A percentile compares a stretch with the other conserved stretches of the same genome.
Conservation (phyloP, 2,888 invertebrate species). For the Andrena minutula region DNA sequence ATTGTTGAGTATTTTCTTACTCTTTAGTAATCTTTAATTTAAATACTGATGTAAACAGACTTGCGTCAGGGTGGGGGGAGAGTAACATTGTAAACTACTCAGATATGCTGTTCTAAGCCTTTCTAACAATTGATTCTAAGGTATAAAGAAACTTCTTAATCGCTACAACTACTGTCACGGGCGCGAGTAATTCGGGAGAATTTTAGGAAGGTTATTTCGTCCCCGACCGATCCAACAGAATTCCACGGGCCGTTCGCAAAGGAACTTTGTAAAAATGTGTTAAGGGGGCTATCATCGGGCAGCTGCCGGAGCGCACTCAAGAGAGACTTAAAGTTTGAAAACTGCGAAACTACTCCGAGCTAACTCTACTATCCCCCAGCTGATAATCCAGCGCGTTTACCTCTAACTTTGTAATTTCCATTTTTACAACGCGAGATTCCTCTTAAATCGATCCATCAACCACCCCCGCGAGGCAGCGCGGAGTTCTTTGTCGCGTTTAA, state of each 20-base stretch:
- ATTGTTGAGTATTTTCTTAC: neutral
- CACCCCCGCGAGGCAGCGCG: no score
- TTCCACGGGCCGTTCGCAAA: neutral
- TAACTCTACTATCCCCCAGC: neutral
- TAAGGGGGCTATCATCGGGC: constrained; percentile 40
- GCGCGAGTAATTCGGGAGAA: neutral
- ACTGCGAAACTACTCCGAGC: constrained; percentile 29
- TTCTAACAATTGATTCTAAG: neutral
- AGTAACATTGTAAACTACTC: no score
- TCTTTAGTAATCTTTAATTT: no score
- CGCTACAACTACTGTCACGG: neutral
- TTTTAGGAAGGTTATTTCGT: constrained; percentile 4
- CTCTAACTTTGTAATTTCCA: constrained; percentile 20
- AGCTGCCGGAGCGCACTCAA: constrained; percentile 1
- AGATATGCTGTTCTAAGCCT: neutral
- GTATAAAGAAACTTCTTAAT: neutral
- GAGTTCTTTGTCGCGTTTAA: neutral
- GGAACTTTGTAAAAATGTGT: constrained; percentile 47
- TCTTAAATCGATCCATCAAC: neutral
- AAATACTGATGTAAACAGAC: no score
- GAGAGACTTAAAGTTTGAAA: constrained; percentile 30
- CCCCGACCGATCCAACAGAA: constrained; percentile 11
- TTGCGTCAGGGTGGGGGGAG: no score
- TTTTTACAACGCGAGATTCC: constrained; percentile 2
- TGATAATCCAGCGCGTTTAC: constrained; percentile 25